phyloP scores from a whole-genome alignment of 2,797 vertebrate species.

The Tachyglossus aculeatus region DNA sequence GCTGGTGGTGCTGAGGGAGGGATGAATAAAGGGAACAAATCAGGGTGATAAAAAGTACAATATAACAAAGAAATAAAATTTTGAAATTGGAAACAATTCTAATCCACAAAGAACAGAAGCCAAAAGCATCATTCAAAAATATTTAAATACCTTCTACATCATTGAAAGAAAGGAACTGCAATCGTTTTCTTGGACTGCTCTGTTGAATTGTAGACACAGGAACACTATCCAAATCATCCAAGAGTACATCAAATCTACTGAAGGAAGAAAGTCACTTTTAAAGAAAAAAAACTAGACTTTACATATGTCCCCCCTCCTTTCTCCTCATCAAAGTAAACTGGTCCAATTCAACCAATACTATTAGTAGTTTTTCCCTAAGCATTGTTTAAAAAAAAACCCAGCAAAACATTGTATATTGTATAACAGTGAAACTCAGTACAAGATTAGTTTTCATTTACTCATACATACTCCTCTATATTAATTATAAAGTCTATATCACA shows the following conservation, averaged over 20 bases:
- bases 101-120: not conserved
- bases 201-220: conserved; percentile 68
- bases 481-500: too few relatives aligned
- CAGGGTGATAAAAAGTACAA: too few relatives aligned
- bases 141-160: conserved; percentile 78
- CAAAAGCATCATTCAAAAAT: not conserved
- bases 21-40: too few relatives aligned
- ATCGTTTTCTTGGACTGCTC: conserved; percentile 81
- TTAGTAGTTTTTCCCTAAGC: too few relatives aligned
- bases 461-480: too few relatives aligned
- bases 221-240: conserved; percentile 79
- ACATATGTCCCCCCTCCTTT: not conserved
- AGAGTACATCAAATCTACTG: conserved; percentile 80
- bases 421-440: too few relatives aligned
- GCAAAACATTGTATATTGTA: too few relatives aligned
- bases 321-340: too few relatives aligned
- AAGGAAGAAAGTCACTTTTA: conserved; percentile 43
- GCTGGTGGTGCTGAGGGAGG: too few relatives aligned
- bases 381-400: too few relatives aligned
- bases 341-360: too few relatives aligned
- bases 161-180: conserved; percentile 81
- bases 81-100: not conserved
- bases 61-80: not conserved
- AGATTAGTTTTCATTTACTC: too few relatives aligned
- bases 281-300: conserved; percentile 16